Evolutionary conservation across 1,140 invertebrate genomes (phyloP).

Genomic region (Diachasma alloeum): DNA sequence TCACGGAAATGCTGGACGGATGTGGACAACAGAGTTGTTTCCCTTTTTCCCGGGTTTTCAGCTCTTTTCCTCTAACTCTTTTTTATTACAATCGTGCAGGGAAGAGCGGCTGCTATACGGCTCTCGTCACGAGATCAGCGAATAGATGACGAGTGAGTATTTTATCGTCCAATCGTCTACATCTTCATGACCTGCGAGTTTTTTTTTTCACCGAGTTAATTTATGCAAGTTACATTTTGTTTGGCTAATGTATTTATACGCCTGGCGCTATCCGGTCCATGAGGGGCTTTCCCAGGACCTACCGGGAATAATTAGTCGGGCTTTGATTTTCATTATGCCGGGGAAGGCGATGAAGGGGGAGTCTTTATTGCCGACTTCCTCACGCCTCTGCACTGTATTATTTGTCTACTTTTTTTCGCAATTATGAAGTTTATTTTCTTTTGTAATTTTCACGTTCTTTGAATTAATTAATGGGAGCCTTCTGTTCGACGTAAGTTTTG

Average conservation of each 20-base stretch:
- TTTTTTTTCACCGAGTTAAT: neutral
- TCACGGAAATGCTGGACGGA: neutral
- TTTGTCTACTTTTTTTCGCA: neutral
- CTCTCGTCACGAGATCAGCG: neutral
- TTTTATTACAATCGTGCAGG: neutral
- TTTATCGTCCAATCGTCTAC: neutral
- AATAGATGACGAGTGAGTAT: neutral
- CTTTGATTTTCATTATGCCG: neutral
- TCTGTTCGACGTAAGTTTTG: neutral
- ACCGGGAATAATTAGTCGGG: neutral
- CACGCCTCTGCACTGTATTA: neutral
- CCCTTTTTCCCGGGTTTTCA: neutral
- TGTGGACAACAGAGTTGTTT: neutral
- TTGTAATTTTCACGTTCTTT: neutral
- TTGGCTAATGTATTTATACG: neutral
- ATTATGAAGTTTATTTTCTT: neutral
- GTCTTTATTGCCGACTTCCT: constrained; percentile 7
- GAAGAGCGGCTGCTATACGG: neutral
- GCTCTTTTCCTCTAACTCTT: neutral
- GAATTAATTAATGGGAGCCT: neutral
- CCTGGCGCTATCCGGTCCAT: neutral
- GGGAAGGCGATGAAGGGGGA: neutral
- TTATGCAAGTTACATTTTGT: neutral
- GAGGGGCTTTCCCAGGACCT: neutral
- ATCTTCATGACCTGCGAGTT: neutral